Percentiles rank a stretch among this genome's conserved stretches.
phyloP scores from a whole-genome alignment of 1,140 invertebrate species.

The Stratiolaelaps scimitus region DNA sequence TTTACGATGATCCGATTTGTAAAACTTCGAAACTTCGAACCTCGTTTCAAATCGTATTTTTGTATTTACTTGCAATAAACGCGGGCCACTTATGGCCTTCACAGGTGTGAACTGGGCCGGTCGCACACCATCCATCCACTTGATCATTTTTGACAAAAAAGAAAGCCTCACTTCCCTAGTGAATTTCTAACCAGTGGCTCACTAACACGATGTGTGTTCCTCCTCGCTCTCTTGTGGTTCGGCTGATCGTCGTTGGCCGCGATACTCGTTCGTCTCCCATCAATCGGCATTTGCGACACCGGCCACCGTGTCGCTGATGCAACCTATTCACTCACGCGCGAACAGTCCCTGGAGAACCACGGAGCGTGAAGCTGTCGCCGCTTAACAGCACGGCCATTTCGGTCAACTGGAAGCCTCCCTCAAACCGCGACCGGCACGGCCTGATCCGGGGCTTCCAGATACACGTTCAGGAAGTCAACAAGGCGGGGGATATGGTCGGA shows the following conservation, averaged over 20 bases:
- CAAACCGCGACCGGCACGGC: constrained; percentile 80
- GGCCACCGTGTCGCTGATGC: constrained; percentile 2
- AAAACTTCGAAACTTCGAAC: too few species aligned
- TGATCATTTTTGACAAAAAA: too few species aligned
- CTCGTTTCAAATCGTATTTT: too few species aligned
- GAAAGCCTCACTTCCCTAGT: too few species aligned
- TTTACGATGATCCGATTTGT: too few species aligned
- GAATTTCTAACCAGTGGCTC: too few species aligned
- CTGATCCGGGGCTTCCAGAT: constrained; percentile 92
- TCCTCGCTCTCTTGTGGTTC: constrained; percentile 11
- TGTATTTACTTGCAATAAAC: too few species aligned
- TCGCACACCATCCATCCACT: too few species aligned
- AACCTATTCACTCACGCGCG: neutral
- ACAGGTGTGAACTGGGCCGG: too few species aligned
- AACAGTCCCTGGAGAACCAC: constrained; percentile 87
- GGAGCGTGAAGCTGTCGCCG: constrained; percentile 66
- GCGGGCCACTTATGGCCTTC: too few species aligned
- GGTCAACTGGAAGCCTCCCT: constrained; percentile 79
- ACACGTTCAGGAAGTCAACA: constrained; percentile 76
- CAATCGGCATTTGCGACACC: constrained; percentile 28
- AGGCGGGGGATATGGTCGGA: constrained; percentile 46
- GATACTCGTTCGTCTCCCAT: constrained; percentile 20
- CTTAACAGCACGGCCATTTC: constrained; percentile 85
- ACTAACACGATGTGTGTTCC: too few species aligned
- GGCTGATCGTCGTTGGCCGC: constrained; percentile 27